Base-by-base conservation (phyloP, 2,888 invertebrate genomes). In the Agapostemon virescens region DNA sequence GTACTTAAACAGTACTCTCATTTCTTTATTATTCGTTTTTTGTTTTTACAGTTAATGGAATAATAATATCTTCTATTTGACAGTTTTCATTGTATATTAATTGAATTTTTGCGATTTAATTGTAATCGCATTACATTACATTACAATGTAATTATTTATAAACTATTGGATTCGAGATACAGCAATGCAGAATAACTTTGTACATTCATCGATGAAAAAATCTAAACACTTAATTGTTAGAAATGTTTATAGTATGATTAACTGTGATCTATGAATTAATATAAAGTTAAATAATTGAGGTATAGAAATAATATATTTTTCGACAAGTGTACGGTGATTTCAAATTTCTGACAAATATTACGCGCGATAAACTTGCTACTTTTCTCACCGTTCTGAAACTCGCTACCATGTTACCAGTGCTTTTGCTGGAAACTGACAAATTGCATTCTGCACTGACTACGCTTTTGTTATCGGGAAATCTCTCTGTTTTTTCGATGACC, bases 401-500 rank as follows among this genome's bases (percentile, higher is more conserved):
- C 9, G 83, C 66, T 63, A 78, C 74, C 26, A 83, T 38, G 20
- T 75, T 81, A 13, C 84, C 78, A 33, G 79, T 82, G 36, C 88
- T 87, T 83, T 88, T 89, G 76, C 88, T 88, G 13, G 90, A 90
- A 9, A 86, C 81, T 26, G 92, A 90, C 36, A 85, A 85, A 74
- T 84, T 88, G 79, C 90, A 90, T 79, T 92, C 92, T 1, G 89
- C 89, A 69, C 88, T 91, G 67, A 84, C 89, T 76, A 85, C 92
- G 91, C 90, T 93, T 91, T 88, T 92, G 87, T 69, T 89, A 85
- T 90, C 93, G 88, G 83, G 85, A 79, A 90, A 93, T 90, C 90
- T 93, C 85, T 90, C 92, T 82, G 84, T 88, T 81, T 91, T 92
- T 64, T 93, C 90, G 74, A 93, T 93, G 30, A 91, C 88, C n/a